Evolutionary conservation across 2,888 invertebrate genomes (phyloP), one percentile per base, ranked within the genome.

Genomic region (Frankliniella intonsa): DNA sequence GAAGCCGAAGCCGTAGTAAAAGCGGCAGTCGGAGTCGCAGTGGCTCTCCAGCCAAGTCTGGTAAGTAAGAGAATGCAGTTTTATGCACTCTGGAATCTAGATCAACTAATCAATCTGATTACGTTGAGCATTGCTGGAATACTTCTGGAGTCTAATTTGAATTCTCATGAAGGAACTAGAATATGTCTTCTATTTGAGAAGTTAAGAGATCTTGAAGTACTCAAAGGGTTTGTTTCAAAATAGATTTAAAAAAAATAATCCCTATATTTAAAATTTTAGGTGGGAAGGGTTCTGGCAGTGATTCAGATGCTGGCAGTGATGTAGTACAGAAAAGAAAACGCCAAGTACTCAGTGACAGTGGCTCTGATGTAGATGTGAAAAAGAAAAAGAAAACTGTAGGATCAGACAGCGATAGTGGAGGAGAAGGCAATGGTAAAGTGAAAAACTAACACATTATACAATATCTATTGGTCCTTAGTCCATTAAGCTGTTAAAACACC

Each of bases 391-490:
- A 88, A 0, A 85, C 93, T 1, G 90, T 93, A 10, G 93, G 93
- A 85, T 91, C 94, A 0, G 95, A 94, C 84, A 92, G 91, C 83
- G 94, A 93, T 80, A 91, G 91, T 14, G 91, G 90, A 76, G 87
- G 83, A 84, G 85, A 80, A 62, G 69, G 49, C 7, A 81, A 65
- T 50, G 55, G 82, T 82, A 82, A 19, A 76, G 22, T 82, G 62
- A 76, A 82, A 80, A 80, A 0, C 17, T 19, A 17, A 14, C 5
- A 9, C 1, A 38, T 19, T 38, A 80, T 80, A 14, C 80, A n/a
- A n/a, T n/a, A n/a, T n/a, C 17, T 12, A 9, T 62, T 17, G 17
- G 38, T 17, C 14, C 0, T 19, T 80, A n/a, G 12, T 80, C 19
- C 80, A 80, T n/a, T 80, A n/a, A n/a, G 25, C 11, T 25, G 38